phyloP scores from a whole-genome alignment of 2,113 vertebrate genomes.

The Athene noctua region DNA sequence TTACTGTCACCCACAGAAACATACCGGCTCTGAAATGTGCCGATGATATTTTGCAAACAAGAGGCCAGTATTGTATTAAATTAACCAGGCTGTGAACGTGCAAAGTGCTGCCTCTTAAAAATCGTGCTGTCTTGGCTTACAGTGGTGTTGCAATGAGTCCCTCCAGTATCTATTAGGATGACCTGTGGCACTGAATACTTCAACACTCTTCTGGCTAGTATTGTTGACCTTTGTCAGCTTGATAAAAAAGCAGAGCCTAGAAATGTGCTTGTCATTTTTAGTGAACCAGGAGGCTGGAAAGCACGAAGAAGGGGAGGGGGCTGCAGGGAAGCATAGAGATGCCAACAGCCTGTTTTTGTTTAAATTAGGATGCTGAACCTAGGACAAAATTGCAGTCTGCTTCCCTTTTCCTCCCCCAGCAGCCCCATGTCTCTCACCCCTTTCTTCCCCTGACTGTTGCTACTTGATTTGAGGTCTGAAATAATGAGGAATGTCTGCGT shows the following conservation, averaged over 20 bases:
- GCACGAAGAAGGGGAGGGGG: slow-evolving; percentile 8
- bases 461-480: slow-evolving; percentile 66
- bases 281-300: slow-evolving; percentile 46
- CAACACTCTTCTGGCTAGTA: slow-evolving; percentile 77
- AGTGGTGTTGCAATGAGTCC: slow-evolving; percentile 69
- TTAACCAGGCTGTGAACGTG: slow-evolving; percentile 64
- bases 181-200: slow-evolving; percentile 77
- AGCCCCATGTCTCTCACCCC: slow-evolving; percentile 37
- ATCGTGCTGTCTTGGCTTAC: slow-evolving; percentile 47
- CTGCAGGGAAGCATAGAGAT: slow-evolving; percentile 10
- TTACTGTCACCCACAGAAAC: slow-evolving; percentile 71
- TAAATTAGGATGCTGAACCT: slow-evolving; percentile 54
- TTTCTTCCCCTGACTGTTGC: slow-evolving; percentile 48
- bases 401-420: slow-evolving; percentile 36
- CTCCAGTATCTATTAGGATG: slow-evolving; percentile 76
- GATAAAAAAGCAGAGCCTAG: slow-evolving; percentile 73
- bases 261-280: slow-evolving; percentile 63
- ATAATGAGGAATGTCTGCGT: slow-evolving; percentile 60
- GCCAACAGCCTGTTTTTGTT: slow-evolving; percentile 41
- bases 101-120: slow-evolving; percentile 70
- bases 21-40: slow-evolving; percentile 59
- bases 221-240: slow-evolving; percentile 88
- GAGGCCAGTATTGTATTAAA: slow-evolving; percentile 69
- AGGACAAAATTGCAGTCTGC: slow-evolving; percentile 36
- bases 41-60: slow-evolving; percentile 68